phyloP scores from a whole-genome alignment of 2,888 invertebrate genomes.

The Aspidapion aeneum region DNA sequence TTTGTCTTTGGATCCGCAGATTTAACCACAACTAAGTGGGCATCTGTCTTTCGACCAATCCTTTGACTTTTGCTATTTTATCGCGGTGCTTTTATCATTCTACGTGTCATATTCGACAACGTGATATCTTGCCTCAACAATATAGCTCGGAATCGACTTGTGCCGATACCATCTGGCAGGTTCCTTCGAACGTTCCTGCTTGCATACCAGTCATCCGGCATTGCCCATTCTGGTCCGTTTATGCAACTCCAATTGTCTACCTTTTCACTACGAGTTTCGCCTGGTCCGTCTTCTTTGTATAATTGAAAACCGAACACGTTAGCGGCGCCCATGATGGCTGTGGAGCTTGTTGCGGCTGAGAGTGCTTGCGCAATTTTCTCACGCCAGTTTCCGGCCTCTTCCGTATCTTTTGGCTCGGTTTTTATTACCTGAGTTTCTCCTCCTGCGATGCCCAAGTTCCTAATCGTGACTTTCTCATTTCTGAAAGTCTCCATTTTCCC shows the following conservation, averaged over 20 bases:
- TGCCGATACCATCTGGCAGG: constrained; percentile 22
- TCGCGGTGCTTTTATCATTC: constrained; percentile 7
- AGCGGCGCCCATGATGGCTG: constrained; percentile 29
- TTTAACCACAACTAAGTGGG: no score
- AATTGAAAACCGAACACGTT: constrained; percentile 29
- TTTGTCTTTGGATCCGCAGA: no score
- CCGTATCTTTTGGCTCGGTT: constrained; percentile 23
- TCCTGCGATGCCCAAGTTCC: constrained; percentile 22
- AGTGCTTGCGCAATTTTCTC: constrained; percentile 24
- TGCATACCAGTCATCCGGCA: constrained; percentile 23
- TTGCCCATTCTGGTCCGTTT: no score
- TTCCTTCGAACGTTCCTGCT: constrained; percentile 22
- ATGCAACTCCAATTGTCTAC: constrained; percentile 29
- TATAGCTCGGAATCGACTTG: constrained; percentile 7
- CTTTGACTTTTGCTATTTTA: no score
- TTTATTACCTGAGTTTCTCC: constrained; percentile 31
- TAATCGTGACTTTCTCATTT: constrained; percentile 29
- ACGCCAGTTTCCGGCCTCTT: constrained; percentile 22
- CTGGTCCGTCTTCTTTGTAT: constrained; percentile 30
- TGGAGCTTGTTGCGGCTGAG: constrained; percentile 27
- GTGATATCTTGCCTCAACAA: constrained; percentile 2
- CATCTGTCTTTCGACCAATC: no score
- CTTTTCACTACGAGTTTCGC: no score
- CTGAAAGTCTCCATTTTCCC: constrained; percentile 28
- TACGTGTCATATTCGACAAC: background rate